These are phyloP conservation scores for Tapirus terrestris DNA, from an alignment of 2,113 vertebrate genomes.

Conservation along the genomic window DNA sequence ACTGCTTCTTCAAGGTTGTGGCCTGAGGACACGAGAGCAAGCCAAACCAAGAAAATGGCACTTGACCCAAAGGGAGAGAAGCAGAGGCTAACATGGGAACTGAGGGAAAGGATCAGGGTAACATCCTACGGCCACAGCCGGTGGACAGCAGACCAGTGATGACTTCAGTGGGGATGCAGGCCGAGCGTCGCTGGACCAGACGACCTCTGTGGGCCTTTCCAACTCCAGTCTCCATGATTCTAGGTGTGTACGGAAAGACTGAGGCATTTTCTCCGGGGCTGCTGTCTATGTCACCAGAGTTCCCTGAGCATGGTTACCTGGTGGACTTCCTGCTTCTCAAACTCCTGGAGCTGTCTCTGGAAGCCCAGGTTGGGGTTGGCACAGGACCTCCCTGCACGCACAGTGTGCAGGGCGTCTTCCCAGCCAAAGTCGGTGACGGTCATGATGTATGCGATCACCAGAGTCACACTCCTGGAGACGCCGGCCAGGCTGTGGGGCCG, in stretches of 20 bases:
- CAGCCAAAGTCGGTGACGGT: conserved; percentile 95
- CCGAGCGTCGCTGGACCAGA: background rate
- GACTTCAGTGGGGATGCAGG: background rate
- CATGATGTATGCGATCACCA: conserved; percentile 98
- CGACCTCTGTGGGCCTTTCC: background rate
- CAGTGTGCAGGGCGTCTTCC: conserved; percentile 93
- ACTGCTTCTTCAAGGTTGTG: background rate
- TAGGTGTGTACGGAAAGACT: background rate
- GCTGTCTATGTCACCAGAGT: fast-evolving
- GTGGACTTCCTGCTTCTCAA: conserved; percentile 90
- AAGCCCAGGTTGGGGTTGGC: conserved; percentile 96
- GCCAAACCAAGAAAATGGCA: background rate
- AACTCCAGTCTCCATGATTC: background rate
- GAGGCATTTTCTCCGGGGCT: background rate
- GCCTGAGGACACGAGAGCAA: background rate
- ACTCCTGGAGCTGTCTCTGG: conserved; percentile 95
- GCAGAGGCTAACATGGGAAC: background rate
- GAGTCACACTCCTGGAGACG: conserved; percentile 95
- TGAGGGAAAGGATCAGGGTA: background rate
- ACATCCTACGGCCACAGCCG: too few species aligned
- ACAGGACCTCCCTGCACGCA: conserved; percentile 91
- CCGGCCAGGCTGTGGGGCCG: conserved; percentile 92
- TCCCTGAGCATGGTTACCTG: conserved; percentile 85
- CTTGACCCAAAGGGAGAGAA: background rate
- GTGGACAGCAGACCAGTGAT: background rate